A percentile compares a stretch with the other conserved stretches of the same genome.
Evolutionary conservation across 2,888 invertebrate species (phyloP).

Genomic region (Lochmaea crataegi): DNA sequence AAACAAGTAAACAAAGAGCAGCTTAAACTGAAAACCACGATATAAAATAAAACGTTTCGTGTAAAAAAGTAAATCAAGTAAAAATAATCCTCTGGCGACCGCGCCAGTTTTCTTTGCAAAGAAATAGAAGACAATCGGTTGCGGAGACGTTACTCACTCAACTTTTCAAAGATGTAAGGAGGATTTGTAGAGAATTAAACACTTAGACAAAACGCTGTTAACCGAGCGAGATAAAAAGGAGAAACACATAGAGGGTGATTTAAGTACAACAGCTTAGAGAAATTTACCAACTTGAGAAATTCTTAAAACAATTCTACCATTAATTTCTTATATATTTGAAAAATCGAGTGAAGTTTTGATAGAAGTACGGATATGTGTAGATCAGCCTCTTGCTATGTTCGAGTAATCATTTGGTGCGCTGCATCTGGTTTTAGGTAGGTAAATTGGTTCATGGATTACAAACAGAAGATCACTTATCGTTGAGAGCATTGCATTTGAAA

Average conservation of each 20-base stretch:
- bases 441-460: too few relatives aligned
- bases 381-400: too few relatives aligned
- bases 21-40: background rate
- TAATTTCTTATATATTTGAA: too few relatives aligned
- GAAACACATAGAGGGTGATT: conserved; percentile 4
- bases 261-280: background rate
- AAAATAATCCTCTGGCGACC: conserved; percentile 7
- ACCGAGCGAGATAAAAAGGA: conserved; percentile 1
- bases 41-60: background rate
- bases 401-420: too few relatives aligned
- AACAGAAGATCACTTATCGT: too few relatives aligned
- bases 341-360: too few relatives aligned
- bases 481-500: too few relatives aligned
- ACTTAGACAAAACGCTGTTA: conserved; percentile 1
- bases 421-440: too few relatives aligned
- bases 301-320: too few relatives aligned
- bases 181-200: conserved; percentile 6
- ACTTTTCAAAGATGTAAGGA: conserved; percentile 5
- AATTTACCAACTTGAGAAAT: too few relatives aligned
- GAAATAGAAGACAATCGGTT: conserved; percentile 4
- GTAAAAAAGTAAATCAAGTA: conserved; percentile 8
- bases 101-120: conserved; percentile 2
- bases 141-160: conserved; percentile 6
- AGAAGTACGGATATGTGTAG: too few relatives aligned
- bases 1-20: background rate